Evolutionary conservation across 2,113 vertebrate genomes (phyloP), one percentile per base, ranked within the genome.

Genomic region (Cyprinodon brontotheroides): DNA sequence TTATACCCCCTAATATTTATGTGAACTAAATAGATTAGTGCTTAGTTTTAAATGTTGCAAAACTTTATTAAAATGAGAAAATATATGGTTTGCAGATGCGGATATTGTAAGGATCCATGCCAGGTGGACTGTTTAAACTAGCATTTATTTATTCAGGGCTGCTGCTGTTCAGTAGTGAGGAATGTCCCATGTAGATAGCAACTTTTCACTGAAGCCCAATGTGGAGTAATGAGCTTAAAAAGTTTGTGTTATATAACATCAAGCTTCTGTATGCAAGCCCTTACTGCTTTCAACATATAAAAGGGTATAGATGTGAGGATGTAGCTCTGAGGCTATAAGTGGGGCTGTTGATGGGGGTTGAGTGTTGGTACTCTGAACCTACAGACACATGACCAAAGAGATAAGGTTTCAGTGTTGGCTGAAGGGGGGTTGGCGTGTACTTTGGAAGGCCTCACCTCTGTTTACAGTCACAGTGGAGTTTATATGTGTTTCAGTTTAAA

Each of bases 361-460:
- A 62, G 65, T 77, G 79, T 89, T 83, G 70, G 79, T 85, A 74
- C 80, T 68, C 80, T 79, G 71, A 79, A 81, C 72, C 68, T 70
- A 73, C n/a, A 65, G 79, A 77, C 91, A 84, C 87, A 86, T 92
- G 90, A 89, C 89, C 75, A 39, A 72, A 63, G 77, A 91, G 91
- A 93, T 93, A 90, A 90, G 83, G 82, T 91, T 91, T 89, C 90
- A 86, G 68, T 68, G 74, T 80, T 76, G 72, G 84, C 66, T 45
- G 61, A n/a, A 57, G 50, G 50, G 50, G 77, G 59, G 68, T 70
- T 72, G 86, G 36, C 74, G 47, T 90, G 87, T 88, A 85, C 88
- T 89, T 88, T 90, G 80, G 79, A 86, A 86, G 88, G 79, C 85
- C 76, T 87, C 74, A 41, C 82, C 72, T 82, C 77, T 80, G 72